phyloP scores from a whole-genome alignment of 2,888 invertebrate species.

The Diadegma fenestrale region DNA sequence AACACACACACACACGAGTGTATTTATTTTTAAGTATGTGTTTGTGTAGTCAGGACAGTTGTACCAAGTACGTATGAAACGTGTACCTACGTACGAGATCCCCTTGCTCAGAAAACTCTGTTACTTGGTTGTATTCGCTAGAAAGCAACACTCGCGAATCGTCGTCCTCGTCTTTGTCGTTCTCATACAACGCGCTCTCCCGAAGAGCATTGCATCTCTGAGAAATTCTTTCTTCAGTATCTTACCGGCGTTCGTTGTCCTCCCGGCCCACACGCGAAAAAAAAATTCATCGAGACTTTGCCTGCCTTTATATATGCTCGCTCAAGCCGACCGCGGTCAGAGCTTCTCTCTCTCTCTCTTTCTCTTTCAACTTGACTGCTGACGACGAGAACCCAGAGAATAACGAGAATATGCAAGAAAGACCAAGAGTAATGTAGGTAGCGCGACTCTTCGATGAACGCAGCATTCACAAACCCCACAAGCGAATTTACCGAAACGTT shows the following conservation, averaged over 20 bases:
- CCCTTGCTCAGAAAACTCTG: slow-evolving; percentile 66
- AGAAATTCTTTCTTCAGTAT: slow-evolving; percentile 42
- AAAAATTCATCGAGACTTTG: slow-evolving; percentile 62
- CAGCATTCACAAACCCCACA: slow-evolving; percentile 44
- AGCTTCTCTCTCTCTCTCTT: slow-evolving; percentile 11
- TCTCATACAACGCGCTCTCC: slow-evolving; percentile 33
- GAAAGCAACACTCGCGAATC: slow-evolving; percentile 61
- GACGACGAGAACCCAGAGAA: slow-evolving; percentile 17
- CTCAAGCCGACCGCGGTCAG: slow-evolving; percentile 42
- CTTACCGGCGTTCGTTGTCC: slow-evolving; percentile 62
- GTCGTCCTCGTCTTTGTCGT: slow-evolving; percentile 16
- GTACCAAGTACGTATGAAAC: slow-evolving; percentile 58
- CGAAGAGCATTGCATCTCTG: slow-evolving; percentile 40
- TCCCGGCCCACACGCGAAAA: slow-evolving; percentile 53
- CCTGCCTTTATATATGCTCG: slow-evolving; percentile 55
- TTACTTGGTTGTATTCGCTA: slow-evolving; percentile 67
- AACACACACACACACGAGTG: slow-evolving; percentile 17
- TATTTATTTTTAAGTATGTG: slow-evolving; percentile 5
- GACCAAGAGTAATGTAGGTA: slow-evolving; percentile 45
- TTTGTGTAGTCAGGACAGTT: slow-evolving; percentile 41
- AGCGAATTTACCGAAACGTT: slow-evolving; percentile 32
- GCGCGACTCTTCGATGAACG: slow-evolving; percentile 54
- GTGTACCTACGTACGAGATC: slow-evolving; percentile 44
- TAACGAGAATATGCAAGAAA: slow-evolving; percentile 46
- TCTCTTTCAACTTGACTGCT: neutral